Evolutionary conservation across 1,140 invertebrate species (phyloP), one percentile per base, ranked within the genome.

Genomic region (Drosophila nasuta): DNA sequence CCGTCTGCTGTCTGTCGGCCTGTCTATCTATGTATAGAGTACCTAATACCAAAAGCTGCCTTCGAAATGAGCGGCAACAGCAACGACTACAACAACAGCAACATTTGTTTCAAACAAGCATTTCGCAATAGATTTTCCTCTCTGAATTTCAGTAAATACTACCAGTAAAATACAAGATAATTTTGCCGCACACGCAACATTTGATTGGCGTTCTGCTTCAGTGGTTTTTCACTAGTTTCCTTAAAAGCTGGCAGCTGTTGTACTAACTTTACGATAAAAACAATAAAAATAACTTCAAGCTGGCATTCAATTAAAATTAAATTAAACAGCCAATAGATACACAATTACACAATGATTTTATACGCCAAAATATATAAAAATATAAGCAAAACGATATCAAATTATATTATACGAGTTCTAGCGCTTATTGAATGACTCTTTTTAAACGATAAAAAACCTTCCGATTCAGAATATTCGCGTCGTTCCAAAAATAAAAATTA

Each of bases 141-240:
- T 45, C 38, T 17, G n/a, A 54, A 43, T 52, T 64, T 43, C n/a
- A 25, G 48, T 64, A 64, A 43, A 63, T 41, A 63, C 48, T 49
- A 63, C 7, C 33, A 46, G 38, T 38, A 62, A 33, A 48, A 52
- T 63, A 38, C 33, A 20, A 17, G 35, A 35, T 59, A 41, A 30
- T 33, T 7, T 15, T 30, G 35, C 17, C 58, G 6, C 46, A 62
- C 71, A 69, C 57, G 49, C 71, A 69, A 62, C 57, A 45, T 62
- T 74, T 56, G 64, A 74, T 74, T 68, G 45, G 38, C 15, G 65
- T 48, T 74, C 48, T 33, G 65, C 65, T 11, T 73, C 54, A 59
- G 28, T 45, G 70, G 1, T 8, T 67, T 48, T 33, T 2, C 5
- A 7, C 49, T 28, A 20, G 52, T 56, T 54, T 49, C 10, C 33